Conservation (phyloP, 2,113 vertebrate genomes). For the Myodes glareolus region DNA sequence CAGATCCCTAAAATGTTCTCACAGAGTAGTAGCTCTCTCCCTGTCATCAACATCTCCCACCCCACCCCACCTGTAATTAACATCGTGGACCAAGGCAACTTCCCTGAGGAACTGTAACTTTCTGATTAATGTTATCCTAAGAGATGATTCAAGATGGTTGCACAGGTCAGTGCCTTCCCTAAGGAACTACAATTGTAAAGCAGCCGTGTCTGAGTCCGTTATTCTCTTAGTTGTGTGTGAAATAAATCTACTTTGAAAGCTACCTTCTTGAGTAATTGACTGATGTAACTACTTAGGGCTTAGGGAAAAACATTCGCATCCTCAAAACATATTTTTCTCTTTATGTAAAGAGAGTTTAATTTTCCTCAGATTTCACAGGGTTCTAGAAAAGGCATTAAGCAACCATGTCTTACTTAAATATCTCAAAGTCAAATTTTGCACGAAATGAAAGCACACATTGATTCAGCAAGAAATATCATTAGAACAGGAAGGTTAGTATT, state of each 20-base stretch:
- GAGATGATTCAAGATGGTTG: conserved; percentile 54
- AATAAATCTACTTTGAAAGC: conserved; percentile 54
- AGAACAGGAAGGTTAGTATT: background rate
- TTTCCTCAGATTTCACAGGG: conserved; percentile 1
- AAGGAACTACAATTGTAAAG: conserved; percentile 39
- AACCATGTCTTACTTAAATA: conserved; percentile 8
- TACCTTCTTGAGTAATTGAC: conserved; percentile 28
- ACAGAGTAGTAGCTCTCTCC: background rate
- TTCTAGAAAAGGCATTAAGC: conserved; percentile 36
- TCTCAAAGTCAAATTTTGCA: background rate
- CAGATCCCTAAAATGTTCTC: background rate
- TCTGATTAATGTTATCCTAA: conserved; percentile 55
- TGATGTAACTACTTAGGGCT: background rate
- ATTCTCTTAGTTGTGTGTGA: conserved; percentile 1
- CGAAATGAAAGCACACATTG: conserved; percentile 50
- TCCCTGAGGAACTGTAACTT: conserved; percentile 61
- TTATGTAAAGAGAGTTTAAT: background rate
- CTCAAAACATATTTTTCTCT: background rate
- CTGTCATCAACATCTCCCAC: background rate
- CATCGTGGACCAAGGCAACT: conserved; percentile 52
- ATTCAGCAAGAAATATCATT: conserved; percentile 26
- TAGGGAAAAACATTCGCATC: background rate
- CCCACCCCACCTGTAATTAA: conserved; percentile 35
- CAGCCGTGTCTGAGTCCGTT: background rate
- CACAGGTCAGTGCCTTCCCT: conserved; percentile 49